A percentile compares a stretch with the other conserved stretches of the same genome.
Evolutionary conservation across 2,888 invertebrate genomes (phyloP).

Genomic region (Saturnia japonica): DNA sequence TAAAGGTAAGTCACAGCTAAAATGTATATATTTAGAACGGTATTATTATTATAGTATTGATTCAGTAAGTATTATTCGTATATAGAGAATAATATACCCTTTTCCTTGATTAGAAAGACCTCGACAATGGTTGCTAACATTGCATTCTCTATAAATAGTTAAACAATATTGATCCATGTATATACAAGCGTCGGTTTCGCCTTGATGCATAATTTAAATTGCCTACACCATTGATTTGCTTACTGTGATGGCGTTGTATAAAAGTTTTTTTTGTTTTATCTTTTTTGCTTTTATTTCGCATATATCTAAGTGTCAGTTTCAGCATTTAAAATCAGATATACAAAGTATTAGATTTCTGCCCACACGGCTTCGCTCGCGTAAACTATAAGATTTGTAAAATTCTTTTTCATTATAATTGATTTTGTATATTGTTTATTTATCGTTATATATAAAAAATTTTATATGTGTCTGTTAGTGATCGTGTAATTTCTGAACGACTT

Average conservation of each 20-base stretch:
- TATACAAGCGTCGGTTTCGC: not conserved
- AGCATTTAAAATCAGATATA: no score
- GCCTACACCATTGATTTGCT: not conserved
- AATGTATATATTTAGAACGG: no score
- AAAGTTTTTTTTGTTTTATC: not conserved
- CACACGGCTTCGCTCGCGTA: no score
- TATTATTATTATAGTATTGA: not conserved
- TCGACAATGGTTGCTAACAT: not conserved
- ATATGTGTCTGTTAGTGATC: no score
- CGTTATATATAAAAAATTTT: no score
- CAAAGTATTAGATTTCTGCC: no score
- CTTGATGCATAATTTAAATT: constrained; percentile 6
- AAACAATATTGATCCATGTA: constrained; percentile 4
- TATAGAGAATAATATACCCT: not conserved
- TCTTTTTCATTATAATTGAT: no score
- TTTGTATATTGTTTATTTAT: no score
- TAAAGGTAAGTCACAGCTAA: no score
- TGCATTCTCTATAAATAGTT: constrained; percentile 17
- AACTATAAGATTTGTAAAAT: no score
- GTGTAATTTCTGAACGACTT: no score
- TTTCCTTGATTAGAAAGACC: not conserved
- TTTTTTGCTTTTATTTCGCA: not conserved
- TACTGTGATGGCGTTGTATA: not conserved
- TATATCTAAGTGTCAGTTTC: no score
- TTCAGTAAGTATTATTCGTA: not conserved